Conservation (phyloP, 2,113 vertebrate genomes). For the Polypterus bichir region DNA sequence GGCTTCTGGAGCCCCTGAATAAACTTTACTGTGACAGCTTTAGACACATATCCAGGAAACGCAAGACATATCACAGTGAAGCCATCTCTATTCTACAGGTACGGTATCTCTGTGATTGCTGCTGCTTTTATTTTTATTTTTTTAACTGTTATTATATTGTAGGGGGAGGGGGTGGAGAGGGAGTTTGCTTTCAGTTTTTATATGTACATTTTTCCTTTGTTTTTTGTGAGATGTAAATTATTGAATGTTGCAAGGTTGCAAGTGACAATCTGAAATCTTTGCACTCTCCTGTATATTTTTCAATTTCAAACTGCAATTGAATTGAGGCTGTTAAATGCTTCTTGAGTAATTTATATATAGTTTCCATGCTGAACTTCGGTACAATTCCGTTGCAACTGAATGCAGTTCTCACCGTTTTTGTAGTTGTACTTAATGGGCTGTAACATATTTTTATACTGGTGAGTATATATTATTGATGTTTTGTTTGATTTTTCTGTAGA, state of each 20-base stretch:
- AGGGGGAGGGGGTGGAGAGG: too few species aligned
- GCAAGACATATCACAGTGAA: constrained; percentile 34
- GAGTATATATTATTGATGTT: constrained; percentile 49
- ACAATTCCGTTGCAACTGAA: constrained; percentile 42
- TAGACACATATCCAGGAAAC: constrained; percentile 7
- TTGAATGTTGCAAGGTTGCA: constrained; percentile 70
- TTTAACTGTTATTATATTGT: too few species aligned
- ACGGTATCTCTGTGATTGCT: constrained; percentile 39
- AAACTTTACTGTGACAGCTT: constrained; percentile 28
- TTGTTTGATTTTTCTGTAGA: constrained; percentile 37
- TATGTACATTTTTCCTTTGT: constrained; percentile 28
- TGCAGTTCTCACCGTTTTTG: constrained; percentile 45
- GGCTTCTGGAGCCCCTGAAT: too few species aligned
- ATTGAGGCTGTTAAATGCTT: constrained; percentile 38
- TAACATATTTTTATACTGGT: constrained; percentile 52
- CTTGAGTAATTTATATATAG: constrained; percentile 44
- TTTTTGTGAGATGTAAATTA: constrained; percentile 52
- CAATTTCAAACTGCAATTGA: constrained; percentile 41
- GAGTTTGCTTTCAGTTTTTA: background rate
- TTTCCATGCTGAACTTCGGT: constrained; percentile 42
- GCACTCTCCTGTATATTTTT: constrained; percentile 65
- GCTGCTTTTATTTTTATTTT: constrained; percentile 30
- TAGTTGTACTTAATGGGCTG: constrained; percentile 23
- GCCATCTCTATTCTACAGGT: constrained; percentile 30
- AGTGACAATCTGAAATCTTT: constrained; percentile 75